phyloP scores from a whole-genome alignment of 2,113 vertebrate genomes.

The Micronycteris hirsuta region DNA sequence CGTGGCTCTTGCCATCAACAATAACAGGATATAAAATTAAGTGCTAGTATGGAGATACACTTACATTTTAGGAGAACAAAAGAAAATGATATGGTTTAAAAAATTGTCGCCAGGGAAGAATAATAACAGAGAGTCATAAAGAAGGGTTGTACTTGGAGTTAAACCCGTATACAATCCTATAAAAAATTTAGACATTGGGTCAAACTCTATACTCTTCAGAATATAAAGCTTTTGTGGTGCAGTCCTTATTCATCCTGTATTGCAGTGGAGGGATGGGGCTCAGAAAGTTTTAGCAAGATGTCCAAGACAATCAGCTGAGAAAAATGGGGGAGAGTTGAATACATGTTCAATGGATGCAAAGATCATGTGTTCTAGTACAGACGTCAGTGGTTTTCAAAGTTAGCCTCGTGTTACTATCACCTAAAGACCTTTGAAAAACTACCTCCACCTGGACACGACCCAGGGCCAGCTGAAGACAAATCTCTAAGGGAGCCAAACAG shows the following conservation, averaged over 20 bases:
- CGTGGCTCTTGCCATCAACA: not conserved
- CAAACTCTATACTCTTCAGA: not conserved
- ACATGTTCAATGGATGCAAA: not conserved
- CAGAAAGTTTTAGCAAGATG: not conserved
- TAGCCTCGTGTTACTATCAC: not conserved
- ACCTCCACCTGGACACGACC: not conserved
- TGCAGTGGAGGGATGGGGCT: not conserved
- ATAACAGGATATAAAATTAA: not conserved
- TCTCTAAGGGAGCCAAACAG: not conserved
- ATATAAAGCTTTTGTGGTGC: not conserved
- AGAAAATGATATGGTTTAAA: not conserved
- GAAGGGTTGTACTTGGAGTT: not conserved
- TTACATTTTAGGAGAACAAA: not conserved
- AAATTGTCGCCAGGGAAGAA: not conserved
- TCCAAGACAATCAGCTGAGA: not conserved
- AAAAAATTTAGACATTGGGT: not conserved
- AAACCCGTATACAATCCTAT: not conserved
- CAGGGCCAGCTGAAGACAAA: not conserved
- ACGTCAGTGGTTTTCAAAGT: not conserved
- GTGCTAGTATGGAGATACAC: not conserved
- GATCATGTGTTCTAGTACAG: not conserved
- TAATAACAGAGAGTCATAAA: not conserved
- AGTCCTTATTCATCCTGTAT: not conserved
- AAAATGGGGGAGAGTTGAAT: not conserved
- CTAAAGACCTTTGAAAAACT: not conserved